These are phyloP conservation scores for Oreochromis mossambicus DNA, from an alignment of 2,797 vertebrate genomes.

Conservation along the genomic window DNA sequence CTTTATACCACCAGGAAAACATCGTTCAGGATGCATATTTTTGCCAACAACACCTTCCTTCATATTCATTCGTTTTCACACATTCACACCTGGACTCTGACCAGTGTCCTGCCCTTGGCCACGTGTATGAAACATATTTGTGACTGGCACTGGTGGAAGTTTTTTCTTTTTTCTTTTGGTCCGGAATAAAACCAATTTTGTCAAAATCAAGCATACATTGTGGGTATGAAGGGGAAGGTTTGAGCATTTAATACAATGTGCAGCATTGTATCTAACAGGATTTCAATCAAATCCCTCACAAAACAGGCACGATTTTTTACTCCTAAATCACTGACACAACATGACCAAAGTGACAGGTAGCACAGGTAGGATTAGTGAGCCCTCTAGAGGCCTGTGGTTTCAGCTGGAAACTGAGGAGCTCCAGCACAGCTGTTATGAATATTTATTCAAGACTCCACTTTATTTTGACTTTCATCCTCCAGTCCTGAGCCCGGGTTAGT, in stretches of 20 bases:
- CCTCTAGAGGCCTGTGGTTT: slow-evolving; percentile 39
- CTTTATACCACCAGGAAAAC: slow-evolving; percentile 16
- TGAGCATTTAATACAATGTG: neutral
- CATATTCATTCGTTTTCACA: slow-evolving; percentile 6
- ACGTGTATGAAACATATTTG: neutral
- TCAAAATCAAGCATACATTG: neutral
- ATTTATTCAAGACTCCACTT: neutral
- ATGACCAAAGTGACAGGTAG: neutral
- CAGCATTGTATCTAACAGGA: neutral
- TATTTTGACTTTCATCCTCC: neutral
- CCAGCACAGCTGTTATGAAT: neutral
- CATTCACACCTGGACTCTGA: slow-evolving; percentile 13
- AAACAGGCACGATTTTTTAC: neutral
- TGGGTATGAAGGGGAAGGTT: neutral
- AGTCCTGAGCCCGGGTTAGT: neutral
- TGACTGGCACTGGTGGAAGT: neutral
- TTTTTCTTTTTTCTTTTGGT: neutral
- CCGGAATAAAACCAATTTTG: neutral
- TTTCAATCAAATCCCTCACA: neutral
- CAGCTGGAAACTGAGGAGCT: neutral
- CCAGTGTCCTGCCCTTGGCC: neutral
- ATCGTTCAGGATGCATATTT: neutral
- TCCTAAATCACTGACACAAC: neutral
- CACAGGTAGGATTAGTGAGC: slow-evolving; percentile 41
- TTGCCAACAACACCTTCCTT: slow-evolving; percentile 38